Conservation (phyloP, 2,113 vertebrate species). For the Naja naja region DNA sequence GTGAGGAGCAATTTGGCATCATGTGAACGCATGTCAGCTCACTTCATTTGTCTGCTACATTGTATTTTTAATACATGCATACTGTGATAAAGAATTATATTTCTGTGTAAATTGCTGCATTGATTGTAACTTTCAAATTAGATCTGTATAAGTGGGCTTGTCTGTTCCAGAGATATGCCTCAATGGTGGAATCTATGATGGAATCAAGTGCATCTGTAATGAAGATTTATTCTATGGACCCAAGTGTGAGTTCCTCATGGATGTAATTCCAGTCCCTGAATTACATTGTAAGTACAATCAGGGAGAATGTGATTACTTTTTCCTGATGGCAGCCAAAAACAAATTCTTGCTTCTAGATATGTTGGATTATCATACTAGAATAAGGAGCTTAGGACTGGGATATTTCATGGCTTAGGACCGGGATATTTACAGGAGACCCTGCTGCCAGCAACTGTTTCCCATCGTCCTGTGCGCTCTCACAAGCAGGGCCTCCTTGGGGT, state of each 20-base stretch:
- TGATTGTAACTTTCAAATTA: neutral
- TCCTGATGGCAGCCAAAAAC: neutral
- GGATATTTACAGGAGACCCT: too few relatives aligned
- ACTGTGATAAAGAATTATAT: neutral
- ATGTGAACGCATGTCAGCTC: neutral
- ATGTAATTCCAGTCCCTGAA: neutral
- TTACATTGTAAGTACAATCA: neutral
- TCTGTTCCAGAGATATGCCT: neutral
- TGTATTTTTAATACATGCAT: neutral
- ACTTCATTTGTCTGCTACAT: neutral
- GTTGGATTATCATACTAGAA: neutral
- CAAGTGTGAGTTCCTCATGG: neutral
- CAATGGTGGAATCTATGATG: neutral
- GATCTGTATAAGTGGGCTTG: neutral
- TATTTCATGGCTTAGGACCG: too few relatives aligned
- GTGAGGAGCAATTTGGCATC: neutral
- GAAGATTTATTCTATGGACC: neutral
- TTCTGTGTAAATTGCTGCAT: neutral
- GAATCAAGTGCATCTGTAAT: neutral
- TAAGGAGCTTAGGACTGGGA: too few relatives aligned
- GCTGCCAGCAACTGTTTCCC: too few relatives aligned
- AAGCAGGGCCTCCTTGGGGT: too few relatives aligned
- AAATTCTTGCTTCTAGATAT: neutral
- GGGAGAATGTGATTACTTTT: neutral
- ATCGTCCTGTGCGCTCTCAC: too few relatives aligned